Percentiles rank a stretch among this genome's conserved stretches.
Conservation (phyloP, 2,888 invertebrate species). For the Tribolium freemani region DNA sequence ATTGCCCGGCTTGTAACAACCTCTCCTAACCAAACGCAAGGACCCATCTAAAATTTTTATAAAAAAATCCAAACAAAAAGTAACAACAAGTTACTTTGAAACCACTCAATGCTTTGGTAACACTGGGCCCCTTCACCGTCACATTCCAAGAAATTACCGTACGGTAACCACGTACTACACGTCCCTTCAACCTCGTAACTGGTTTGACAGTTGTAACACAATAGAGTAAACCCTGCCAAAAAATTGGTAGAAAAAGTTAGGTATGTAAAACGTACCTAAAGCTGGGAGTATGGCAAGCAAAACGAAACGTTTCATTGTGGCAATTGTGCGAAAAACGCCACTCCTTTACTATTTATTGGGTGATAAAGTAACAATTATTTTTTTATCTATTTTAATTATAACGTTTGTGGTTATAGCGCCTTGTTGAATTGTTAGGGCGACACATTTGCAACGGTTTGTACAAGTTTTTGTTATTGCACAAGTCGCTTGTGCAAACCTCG, state of each 20-base stretch:
- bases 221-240: neutral
- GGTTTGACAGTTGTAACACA: neutral
- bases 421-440: neutral
- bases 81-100: neutral
- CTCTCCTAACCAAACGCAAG: conserved; percentile 33
- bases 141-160: neutral
- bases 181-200: neutral
- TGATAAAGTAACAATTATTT: neutral
- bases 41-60: conserved; percentile 42
- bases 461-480: conserved; percentile 37
- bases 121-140: neutral
- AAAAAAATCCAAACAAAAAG: neutral
- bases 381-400: neutral
- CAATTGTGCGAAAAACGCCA: neutral
- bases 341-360: neutral
- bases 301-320: neutral
- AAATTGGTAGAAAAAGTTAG: neutral
- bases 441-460: neutral
- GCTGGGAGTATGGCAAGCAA: neutral
- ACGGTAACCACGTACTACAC: neutral
- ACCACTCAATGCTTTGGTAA: conserved; percentile 14
- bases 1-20: conserved; percentile 43
- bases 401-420: neutral
- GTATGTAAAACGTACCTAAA: neutral
- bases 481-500: conserved; percentile 30